Evolutionary conservation across 1,140 invertebrate species (phyloP), one percentile per base, ranked within the genome.

Genomic region (Eubasilissa regina): DNA sequence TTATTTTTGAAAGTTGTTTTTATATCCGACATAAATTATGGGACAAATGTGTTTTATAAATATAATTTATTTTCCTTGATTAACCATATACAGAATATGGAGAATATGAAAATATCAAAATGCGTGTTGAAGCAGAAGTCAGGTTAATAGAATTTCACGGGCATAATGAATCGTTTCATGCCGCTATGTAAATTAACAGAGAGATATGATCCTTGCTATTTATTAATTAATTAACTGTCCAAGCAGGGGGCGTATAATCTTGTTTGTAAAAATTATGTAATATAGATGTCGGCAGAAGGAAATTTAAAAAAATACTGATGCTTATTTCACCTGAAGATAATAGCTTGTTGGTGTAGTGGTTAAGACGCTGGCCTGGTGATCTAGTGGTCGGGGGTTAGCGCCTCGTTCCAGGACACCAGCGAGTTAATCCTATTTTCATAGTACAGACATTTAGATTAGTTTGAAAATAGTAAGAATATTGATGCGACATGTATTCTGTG

Each of bases 151-250:
- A 79, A 82, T 77, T 77, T 82, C 76, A 78, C 47, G 43, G 73
- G 64, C 75, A 75, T 80, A 82, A 82, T 78, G 81, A 82, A 82
- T 82, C 81, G 78, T 75, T 79, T 53, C 81, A 79, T 58, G 78
- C 58, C 43, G 75, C 75, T 77, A 75, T 80, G 81, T 82, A 82
- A 80, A 82, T 82, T 80, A 82, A 77, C 78, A 45, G 35, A 82
- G 81, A 82, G 80, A 82, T 80, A 82, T 75, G 45, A 66, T 62
- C 70, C 66, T 35, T 79, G 75, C 60, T 78, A 82, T 82, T 82
- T 82, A 82, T 82, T 82, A 82, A 82, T 82, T 82, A 82, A 82
- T 82, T 82, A 82, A 72, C 75, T 64, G 10, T 58, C 56, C 19
- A 48, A 15, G 15, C 11, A 43, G 68, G 70, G 70, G 7, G 77